phyloP scores from a whole-genome alignment of 2,888 invertebrate genomes.

The Callinectes sapidus region DNA sequence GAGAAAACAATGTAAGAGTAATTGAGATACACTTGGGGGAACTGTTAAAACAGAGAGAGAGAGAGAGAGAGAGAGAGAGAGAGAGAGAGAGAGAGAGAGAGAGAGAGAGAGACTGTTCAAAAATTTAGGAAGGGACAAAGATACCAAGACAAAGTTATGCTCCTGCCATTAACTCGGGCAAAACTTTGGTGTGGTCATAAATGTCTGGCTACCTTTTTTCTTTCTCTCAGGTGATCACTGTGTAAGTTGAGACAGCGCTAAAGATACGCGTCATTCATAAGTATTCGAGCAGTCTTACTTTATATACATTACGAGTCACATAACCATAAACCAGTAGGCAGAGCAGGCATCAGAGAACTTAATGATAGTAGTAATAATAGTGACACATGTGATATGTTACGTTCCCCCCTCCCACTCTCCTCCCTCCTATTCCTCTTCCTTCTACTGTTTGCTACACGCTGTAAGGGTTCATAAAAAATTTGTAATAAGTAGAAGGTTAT shows the following conservation, averaged over 20 bases:
- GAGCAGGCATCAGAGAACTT: too few relatives aligned
- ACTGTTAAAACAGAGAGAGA: not conserved
- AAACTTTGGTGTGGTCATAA: not conserved
- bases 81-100: slow-evolving; percentile 25
- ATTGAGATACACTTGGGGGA: too few relatives aligned
- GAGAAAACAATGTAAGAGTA: too few relatives aligned
- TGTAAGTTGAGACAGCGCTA: too few relatives aligned
- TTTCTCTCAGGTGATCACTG: not conserved
- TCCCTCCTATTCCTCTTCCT: not conserved
- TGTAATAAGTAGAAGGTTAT: not conserved
- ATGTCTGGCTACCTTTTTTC: not conserved
- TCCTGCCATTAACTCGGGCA: not conserved
- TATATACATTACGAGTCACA: too few relatives aligned
- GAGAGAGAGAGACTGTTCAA: not conserved
- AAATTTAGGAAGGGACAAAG: not conserved
- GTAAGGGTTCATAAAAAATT: not conserved
- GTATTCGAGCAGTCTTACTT: not conserved
- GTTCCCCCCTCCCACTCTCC: not conserved
- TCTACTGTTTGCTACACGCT: too few relatives aligned
- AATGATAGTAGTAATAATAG: too few relatives aligned
- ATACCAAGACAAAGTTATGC: not conserved
- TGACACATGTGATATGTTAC: too few relatives aligned
- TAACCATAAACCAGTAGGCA: too few relatives aligned
- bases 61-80: slow-evolving; percentile 15
- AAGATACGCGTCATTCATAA: not conserved